A percentile compares a stretch with the other conserved stretches of the same genome.
Evolutionary conservation across 2,797 vertebrate species (phyloP).

Genomic region (Poecilia velifera): DNA sequence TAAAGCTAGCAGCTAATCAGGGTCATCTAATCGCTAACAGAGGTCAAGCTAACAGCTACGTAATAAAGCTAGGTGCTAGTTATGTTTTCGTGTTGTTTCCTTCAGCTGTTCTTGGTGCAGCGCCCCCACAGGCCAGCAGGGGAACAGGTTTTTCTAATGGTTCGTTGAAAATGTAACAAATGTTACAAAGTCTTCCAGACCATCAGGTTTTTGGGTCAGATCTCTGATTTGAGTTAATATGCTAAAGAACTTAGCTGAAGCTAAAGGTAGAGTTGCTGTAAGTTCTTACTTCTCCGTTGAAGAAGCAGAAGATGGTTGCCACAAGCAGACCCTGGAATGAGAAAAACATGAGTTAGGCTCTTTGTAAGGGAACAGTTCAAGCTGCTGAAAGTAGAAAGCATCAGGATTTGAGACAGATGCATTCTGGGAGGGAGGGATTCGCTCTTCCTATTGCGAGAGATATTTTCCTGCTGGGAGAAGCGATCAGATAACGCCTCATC

Average conservation of each 20-base stretch:
- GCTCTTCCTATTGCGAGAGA: slow-evolving; percentile 46
- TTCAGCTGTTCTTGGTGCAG: no score
- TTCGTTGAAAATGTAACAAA: no score
- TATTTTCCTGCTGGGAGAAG: slow-evolving; percentile 12
- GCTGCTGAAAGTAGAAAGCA: not conserved
- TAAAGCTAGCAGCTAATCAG: no score
- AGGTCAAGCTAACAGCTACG: no score
- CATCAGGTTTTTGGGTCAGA: no score
- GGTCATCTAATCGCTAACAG: no score
- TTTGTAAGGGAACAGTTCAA: slow-evolving; percentile 1
- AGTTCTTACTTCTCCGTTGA: slow-evolving; percentile 94
- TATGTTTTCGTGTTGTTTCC: no score
- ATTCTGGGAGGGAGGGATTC: slow-evolving; percentile 22
- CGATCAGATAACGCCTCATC: slow-evolving; percentile 52
- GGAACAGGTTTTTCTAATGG: no score
- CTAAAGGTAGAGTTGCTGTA: not conserved
- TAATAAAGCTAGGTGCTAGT: no score
- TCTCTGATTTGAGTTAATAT: no score
- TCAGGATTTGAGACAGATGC: not conserved
- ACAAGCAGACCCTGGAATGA: slow-evolving; percentile 92
- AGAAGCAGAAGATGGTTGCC: slow-evolving; percentile 99
- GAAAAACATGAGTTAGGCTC: slow-evolving; percentile 32
- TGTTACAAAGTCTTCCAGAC: no score
- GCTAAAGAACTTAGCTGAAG: not conserved
- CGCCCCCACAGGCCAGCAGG: no score